Evolutionary conservation across 2,797 vertebrate genomes (phyloP), one percentile per base, ranked within the genome.

Genomic region (Heterohyrax brucei): DNA sequence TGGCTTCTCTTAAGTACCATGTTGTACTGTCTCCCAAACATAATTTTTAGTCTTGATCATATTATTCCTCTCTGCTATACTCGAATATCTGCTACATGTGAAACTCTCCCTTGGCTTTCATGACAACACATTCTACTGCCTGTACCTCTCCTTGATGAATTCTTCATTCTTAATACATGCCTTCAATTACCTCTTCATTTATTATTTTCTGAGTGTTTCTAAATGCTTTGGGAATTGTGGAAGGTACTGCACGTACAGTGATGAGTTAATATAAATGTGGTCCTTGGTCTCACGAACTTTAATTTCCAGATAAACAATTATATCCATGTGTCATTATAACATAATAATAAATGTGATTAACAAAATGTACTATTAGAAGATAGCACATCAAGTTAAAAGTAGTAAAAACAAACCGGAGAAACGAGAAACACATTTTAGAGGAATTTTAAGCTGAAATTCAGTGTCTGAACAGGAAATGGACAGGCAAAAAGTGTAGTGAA

Each of bases 211-310:
- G 68, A 93, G 5, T 78, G 30, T 53, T 10, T 88, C 39, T 39
- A 92, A 78, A 78, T 8, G 9, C 87, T 89, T 87, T 92, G 39
- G 79, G 85, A 95, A 92, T 26, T 82, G 7, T 91, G 72, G 85
- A 22, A 81, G 21, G 19, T 26, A 93, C 2, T 82, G 44, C 10
- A 78, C 68, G 87, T 53, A 33, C 2, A 79, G 64, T 72, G 33
- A 12, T 48, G 61, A 85, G 73, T 2, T 62, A 72, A 81, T 59
- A 78, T 7, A 77, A 53, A 76, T 46, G 83, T 33, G 21, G 28
- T 92, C 26, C 21, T 73, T 90, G 66, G 59, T 75, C 26, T 88
- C 14, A 79, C 22, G 19, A 96, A 94, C 26, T 50, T 89, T 64
- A 76, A 75, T 72, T 50, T 72, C 78, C 68, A 93, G 21, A 72